phyloP scores from a whole-genome alignment of 2,888 invertebrate species.

The Meloe dianella region DNA sequence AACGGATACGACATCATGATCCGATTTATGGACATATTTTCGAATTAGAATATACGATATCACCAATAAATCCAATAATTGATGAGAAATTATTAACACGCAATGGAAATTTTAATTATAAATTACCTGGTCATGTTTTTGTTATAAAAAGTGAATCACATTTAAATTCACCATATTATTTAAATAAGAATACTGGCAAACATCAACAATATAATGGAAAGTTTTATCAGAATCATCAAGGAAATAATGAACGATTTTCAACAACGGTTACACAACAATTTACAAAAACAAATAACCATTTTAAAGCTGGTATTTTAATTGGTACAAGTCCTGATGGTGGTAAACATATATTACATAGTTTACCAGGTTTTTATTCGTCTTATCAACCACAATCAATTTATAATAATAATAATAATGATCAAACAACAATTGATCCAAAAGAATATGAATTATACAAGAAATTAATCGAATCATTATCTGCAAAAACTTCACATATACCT shows the following conservation, averaged over 20 bases:
- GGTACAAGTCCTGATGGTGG: conserved; percentile 43
- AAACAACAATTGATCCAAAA: conserved; percentile 40
- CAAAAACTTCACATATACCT: conserved; percentile 27
- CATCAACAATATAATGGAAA: conserved; percentile 8
- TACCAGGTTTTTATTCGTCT: conserved; percentile 41
- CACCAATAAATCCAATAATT: conserved; percentile 61
- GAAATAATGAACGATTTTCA: conserved; percentile 21
- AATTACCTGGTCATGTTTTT: conserved; percentile 68
- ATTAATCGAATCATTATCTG: conserved; percentile 46
- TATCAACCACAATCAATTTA: conserved; percentile 28
- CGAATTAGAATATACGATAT: conserved; percentile 73
- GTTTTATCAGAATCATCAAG: conserved; percentile 23
- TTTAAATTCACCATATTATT: conserved; percentile 17
- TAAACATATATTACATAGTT: conserved; percentile 47
- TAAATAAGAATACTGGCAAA: conserved; percentile 17
- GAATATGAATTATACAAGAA: conserved; percentile 49
- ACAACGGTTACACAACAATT: background rate
- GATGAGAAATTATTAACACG: conserved; percentile 47
- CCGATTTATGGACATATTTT: conserved; percentile 62
- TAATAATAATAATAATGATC: conserved; percentile 23
- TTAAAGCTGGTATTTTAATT: conserved; percentile 30
- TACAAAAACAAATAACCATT: conserved; percentile 2
- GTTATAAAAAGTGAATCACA: conserved; percentile 60
- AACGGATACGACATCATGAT: conserved; percentile 70
- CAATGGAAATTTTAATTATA: conserved; percentile 60